Base-by-base conservation (phyloP, 2,888 invertebrate genomes). In the Aphodius granarius region DNA sequence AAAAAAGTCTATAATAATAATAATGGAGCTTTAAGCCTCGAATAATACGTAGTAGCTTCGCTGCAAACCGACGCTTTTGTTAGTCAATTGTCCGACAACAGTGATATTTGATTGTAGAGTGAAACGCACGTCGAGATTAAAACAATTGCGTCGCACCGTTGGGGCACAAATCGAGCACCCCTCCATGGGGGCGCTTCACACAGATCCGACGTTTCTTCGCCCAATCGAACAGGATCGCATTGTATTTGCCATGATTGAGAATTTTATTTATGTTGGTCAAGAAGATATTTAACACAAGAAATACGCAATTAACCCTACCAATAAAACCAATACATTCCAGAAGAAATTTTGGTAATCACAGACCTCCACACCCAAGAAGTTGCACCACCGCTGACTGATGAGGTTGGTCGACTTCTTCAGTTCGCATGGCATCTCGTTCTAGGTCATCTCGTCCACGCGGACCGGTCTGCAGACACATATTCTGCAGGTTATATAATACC, bases 81-180 rank as follows among this genome's bases (percentile, higher is more conserved):
- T 78, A 72, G 72, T 76, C 78, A 75, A 78, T 79, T 79, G 76
- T 78, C 75, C 77, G 22, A 79, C 76, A 79, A 43, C 73, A 78
- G 78, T 79, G 79, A 77, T 79, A 79, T 79, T 79, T 77, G 74
- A 78, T 78, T 78, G 78, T 78, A 77, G 75, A 66, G 77, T 65
- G 66, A n/a, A n/a, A n/a, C 72, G 74, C 66, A 75, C 71, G 75
- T 71, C 75, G 62, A 70, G 23, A 73, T 75, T 77, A 77, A 77
- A 77, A 77, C 77, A 77, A 77, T 77, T 73, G 75, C 43, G 9
- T 13, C 9, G 43, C 43, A 43, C 43, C 43, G 43, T 43, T 43
- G 43, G 43, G 43, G 43, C 13, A 43, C 43, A 43, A 9, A n/a
- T 43, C 43, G 43, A 43, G 43, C 6, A 13, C 43, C 43, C 43